These are phyloP conservation scores for Leptonema lineaticorne DNA, from an alignment of 1,140 invertebrate species.

Conservation along the genomic window DNA sequence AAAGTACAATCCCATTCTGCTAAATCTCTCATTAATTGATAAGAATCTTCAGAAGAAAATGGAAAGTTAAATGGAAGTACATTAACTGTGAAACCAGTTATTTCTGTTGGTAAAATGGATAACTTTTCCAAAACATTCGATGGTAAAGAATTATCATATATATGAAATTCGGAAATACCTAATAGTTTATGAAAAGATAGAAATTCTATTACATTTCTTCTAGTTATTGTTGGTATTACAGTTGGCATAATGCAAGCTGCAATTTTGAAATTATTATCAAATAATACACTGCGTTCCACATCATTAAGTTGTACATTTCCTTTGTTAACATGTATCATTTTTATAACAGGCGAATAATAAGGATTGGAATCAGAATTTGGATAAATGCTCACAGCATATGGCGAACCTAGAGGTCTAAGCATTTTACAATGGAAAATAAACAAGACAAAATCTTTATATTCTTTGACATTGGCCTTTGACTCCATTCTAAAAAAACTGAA, in stretches of 20 bases:
- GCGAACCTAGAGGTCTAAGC: conserved; percentile 50
- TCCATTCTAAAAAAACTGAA: conserved; percentile 49
- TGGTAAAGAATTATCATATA: conserved; percentile 59
- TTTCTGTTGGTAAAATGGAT: conserved; percentile 54
- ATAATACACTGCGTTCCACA: conserved; percentile 43
- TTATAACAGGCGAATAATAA: conserved; percentile 55
- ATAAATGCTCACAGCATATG: conserved; percentile 58
- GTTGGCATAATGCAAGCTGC: conserved; percentile 58
- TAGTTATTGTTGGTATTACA: conserved; percentile 51
- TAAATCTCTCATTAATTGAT: conserved; percentile 53
- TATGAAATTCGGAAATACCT: conserved; percentile 58
- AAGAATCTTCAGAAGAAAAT: conserved; percentile 53
- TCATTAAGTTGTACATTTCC: conserved; percentile 12
- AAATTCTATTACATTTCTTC: conserved; percentile 58
- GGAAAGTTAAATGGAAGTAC: conserved; percentile 59
- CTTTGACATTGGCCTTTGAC: conserved; percentile 35
- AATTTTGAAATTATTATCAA: conserved; percentile 54
- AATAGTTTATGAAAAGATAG: conserved; percentile 59
- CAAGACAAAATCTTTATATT: conserved; percentile 45
- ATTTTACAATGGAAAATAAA: conserved; percentile 56
- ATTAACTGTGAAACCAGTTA: conserved; percentile 56
- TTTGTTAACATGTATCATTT: conserved; percentile 47
- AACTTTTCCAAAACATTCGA: conserved; percentile 56
- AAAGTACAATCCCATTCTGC: conserved; percentile 68
- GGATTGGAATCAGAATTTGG: conserved; percentile 53